Evolutionary conservation across 2,113 vertebrate genomes (phyloP), one percentile per base, ranked within the genome.

Genomic region (Rhabdornis inornatus): DNA sequence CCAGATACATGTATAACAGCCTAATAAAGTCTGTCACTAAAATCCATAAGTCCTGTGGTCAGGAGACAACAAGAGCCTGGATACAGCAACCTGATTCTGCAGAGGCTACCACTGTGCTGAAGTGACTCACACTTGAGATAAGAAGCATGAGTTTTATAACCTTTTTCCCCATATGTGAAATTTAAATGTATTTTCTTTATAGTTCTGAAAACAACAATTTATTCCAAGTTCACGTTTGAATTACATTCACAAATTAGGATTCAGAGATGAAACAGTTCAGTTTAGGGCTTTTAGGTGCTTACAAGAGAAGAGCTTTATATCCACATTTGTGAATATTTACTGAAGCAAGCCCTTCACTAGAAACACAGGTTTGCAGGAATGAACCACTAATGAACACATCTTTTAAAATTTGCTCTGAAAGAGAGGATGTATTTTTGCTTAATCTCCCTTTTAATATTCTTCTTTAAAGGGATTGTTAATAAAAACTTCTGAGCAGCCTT

Each of bases 381-480:
- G 30, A 68, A 50, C 13, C 6, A 23, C 33, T 65, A 53, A 63
- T 40, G 28, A 66, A 70, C 31, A 87, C 49, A 81, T 81, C 78
- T 66, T 83, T 5, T 0, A 69, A 92, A 75, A 79, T 80, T 66
- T 85, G 9, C 30, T 59, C 37, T 45, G 49, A 78, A 92, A 88
- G 5, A 50, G 12, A 64, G 6, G n/a, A 66, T 60, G 28, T 56
- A 21, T 53, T 52, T 87, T 85, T 77, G 21, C 33, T 66, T 86
- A 75, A 90, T 81, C 52, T 93, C 52, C 86, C 71, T 83, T 95
- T 87, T 13, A 89, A 49, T 57, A 21, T 71, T 88, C 63, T 79
- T n/a, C 64, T 94, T 94, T 75, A 80, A 94, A 77, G 92, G 50
- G 24, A 92, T 71, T 85, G n/a, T 84, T 92, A 92, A 91, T 88